These are phyloP conservation scores for Brachionus rubens DNA, from an alignment of 1,140 invertebrate genomes.

Conservation along the genomic window DNA sequence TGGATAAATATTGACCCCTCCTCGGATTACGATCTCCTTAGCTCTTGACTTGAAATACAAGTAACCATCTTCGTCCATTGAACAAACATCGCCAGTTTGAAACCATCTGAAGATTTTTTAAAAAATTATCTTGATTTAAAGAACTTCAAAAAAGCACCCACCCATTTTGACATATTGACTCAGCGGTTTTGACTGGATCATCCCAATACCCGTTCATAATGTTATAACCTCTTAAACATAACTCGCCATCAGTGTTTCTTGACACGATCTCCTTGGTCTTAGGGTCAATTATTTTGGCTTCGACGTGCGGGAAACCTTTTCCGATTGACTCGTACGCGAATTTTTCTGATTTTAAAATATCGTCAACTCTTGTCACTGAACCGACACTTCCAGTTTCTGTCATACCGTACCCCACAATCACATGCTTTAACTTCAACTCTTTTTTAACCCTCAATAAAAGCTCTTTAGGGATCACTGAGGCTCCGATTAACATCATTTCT, in stretches of 20 bases:
- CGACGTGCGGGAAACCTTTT: background rate
- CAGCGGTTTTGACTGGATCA: slow-evolving; percentile 74
- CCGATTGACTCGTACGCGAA: background rate
- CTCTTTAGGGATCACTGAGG: background rate
- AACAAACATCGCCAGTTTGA: slow-evolving; percentile 70
- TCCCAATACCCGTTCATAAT: slow-evolving; percentile 80
- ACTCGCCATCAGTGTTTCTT: slow-evolving; percentile 73
- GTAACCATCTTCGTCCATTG: slow-evolving; percentile 73
- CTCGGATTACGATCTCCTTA: slow-evolving; percentile 86
- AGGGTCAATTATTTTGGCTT: slow-evolving; percentile 71
- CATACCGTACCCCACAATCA: background rate
- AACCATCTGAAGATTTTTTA: too few relatives aligned
- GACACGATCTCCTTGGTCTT: slow-evolving; percentile 69
- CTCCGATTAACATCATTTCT: slow-evolving; percentile 48
- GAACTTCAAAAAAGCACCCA: too few relatives aligned
- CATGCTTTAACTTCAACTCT: background rate
- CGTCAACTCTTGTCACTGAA: background rate
- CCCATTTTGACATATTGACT: too few relatives aligned
- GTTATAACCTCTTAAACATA: slow-evolving; percentile 75
- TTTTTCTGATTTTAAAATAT: background rate
- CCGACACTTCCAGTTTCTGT: background rate
- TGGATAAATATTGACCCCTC: slow-evolving; percentile 84
- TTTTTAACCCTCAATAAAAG: background rate
- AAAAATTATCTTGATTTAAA: too few relatives aligned
- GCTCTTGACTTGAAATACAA: slow-evolving; percentile 74